Percentiles rank a stretch among this genome's conserved stretches.
Conservation (phyloP, 92 coral and sea anemone species). For the Bergia sp. region DNA sequence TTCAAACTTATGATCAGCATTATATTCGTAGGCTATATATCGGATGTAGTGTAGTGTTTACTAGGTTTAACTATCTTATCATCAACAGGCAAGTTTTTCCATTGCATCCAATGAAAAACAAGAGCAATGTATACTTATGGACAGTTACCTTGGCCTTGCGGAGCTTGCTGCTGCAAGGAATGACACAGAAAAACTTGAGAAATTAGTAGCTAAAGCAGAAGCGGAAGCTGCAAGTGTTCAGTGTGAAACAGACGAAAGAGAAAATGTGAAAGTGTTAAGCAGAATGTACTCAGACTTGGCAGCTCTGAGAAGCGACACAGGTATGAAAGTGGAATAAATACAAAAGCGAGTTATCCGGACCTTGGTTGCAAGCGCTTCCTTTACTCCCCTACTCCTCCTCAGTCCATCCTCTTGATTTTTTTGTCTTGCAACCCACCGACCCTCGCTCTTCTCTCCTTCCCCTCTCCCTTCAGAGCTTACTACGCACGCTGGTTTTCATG, state of each 20-base stretch:
- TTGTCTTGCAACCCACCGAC: too few species aligned
- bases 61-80: too few species aligned
- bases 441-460: too few species aligned
- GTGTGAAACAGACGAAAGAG: not conserved
- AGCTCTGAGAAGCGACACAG: not conserved
- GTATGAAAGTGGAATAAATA: not conserved
- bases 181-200: not conserved
- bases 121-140: not conserved
- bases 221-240: not conserved
- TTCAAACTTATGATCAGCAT: too few species aligned
- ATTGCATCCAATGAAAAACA: constrained; percentile 7
- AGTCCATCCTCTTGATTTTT: too few species aligned
- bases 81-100: constrained; percentile 4
- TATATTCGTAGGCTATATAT: too few species aligned
- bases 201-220: constrained; percentile 8
- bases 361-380: too few species aligned
- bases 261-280: not conserved
- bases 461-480: too few species aligned
- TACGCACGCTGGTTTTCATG: too few species aligned
- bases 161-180: not conserved
- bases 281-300: constrained; percentile 20
- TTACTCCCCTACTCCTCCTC: too few species aligned
- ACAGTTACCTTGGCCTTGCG: constrained; percentile 31
- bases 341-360: too few species aligned
- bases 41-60: too few species aligned